These are phyloP conservation scores for Stenurella melanura DNA, from an alignment of 2,888 invertebrate species.

Conservation along the genomic window DNA sequence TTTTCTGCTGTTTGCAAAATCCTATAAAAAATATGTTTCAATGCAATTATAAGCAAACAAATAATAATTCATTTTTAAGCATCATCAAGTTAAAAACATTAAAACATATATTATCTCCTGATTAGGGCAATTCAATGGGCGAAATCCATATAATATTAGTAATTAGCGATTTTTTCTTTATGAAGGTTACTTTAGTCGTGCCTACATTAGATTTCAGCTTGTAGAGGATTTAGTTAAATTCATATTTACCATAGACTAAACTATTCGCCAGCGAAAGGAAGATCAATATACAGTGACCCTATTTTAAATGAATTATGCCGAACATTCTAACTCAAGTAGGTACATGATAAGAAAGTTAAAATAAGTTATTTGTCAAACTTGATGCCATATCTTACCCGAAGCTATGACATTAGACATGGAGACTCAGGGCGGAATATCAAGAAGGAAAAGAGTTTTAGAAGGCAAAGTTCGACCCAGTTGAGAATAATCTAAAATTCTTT, in stretches of 20 bases:
- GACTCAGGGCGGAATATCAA: slow-evolving; percentile 49
- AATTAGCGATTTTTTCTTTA: too few species aligned
- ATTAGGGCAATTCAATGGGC: too few species aligned
- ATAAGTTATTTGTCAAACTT: slow-evolving; percentile 61
- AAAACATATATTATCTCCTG: too few species aligned
- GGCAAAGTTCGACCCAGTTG: slow-evolving; percentile 3
- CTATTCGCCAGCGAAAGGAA: neutral
- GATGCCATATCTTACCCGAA: slow-evolving; percentile 44
- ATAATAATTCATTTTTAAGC: too few species aligned
- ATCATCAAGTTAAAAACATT: too few species aligned
- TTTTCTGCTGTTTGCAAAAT: too few species aligned
- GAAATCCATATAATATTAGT: too few species aligned
- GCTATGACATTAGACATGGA: slow-evolving; percentile 45
- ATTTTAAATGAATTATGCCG: slow-evolving; percentile 62
- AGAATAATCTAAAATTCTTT: slow-evolving; percentile 19
- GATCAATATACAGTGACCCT: slow-evolving; percentile 52
- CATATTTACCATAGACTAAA: neutral
- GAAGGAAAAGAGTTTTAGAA: slow-evolving; percentile 20
- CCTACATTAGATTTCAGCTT: neutral
- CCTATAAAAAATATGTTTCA: too few species aligned
- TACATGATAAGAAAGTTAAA: slow-evolving; percentile 62
- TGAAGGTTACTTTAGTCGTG: too few species aligned
- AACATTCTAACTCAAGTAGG: slow-evolving; percentile 49
- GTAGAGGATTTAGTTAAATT: neutral
- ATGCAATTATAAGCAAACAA: too few species aligned